These are phyloP conservation scores for Holothuria glaberrima DNA, from an alignment of 35 echinoderm and acorn worm species.

Conservation along the genomic window DNA sequence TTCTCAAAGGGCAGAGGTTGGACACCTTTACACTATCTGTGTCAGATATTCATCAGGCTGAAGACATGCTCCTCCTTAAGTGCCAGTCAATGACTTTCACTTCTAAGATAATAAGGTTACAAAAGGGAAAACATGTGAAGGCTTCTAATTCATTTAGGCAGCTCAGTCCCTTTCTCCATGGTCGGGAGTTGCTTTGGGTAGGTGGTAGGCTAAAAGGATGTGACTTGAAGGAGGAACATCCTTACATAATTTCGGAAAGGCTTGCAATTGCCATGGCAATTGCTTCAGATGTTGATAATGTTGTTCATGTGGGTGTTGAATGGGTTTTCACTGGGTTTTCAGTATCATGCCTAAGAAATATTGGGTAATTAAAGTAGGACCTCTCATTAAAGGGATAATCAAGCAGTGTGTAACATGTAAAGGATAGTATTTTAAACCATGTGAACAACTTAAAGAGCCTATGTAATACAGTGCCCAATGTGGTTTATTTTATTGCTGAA, in stretches of 20 bases:
- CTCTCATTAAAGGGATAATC: constrained; percentile 1
- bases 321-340: constrained; percentile 11
- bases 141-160: constrained; percentile 14
- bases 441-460: too few species aligned
- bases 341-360: background rate
- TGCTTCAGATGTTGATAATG: constrained; percentile 30
- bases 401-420: background rate
- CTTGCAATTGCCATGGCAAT: background rate
- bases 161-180: constrained; percentile 38
- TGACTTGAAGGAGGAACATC: background rate
- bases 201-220: constrained; percentile 21
- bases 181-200: constrained; percentile 8
- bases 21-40: background rate
- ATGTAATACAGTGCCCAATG: too few species aligned
- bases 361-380: constrained; percentile 17
- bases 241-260: constrained; percentile 41
- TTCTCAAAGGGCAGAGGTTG: constrained; percentile 8
- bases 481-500: too few species aligned
- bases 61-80: constrained; percentile 8
- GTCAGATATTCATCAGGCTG: constrained; percentile 22
- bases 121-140: constrained; percentile 13
- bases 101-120: constrained; percentile 13
- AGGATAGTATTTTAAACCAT: constrained; percentile 1
- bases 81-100: constrained; percentile 8
- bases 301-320: background rate